Base-by-base conservation (phyloP, 2,113 vertebrate genomes). In the Brienomyrus brachyistius region DNA sequence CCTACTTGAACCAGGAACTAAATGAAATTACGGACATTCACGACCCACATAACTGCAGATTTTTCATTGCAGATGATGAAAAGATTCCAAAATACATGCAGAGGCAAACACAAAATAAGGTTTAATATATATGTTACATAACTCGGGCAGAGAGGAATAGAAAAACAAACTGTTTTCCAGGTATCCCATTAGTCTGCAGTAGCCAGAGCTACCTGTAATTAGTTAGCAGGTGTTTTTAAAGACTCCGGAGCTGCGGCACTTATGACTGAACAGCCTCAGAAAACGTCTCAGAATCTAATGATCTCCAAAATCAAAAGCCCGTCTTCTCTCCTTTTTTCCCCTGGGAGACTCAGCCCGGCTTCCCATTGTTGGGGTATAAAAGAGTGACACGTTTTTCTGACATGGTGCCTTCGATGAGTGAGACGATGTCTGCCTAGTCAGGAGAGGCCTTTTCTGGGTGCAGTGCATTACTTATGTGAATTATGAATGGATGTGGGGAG, bases 171-270 rank as follows among this genome's bases (percentile, higher is more conserved):
- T 51, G 23, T 85, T 85, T 85, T n/a, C 70, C 31, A 15, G 70
- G 4, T 85, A 85, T n/a, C 50, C 23, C 43, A 86, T 50, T 27
- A 5, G 13, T 86, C 23, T 86, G 96, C 97, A 97, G 96, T 97
- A 98, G 97, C 97, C 97, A 97, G 95, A 97, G 97, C 97, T 97
- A 95, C 74, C 35, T 80, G 74, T 80, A 87, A 93, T 95, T 93
- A 95, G 94, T 96, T 98, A 98, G 99, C 98, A 99, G 98, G 98
- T 99, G 98, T 98, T 97, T 98, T 97, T 98, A 98, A 97, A 90
- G 96, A 96, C 95, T 96, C 96, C 96, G 95, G 96, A 97, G 96
- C 96, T 96, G 96, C 95, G 96, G 97, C 96, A 97, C 97, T 98
- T 94, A 77, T 96, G 96, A 96, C 96, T 96, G 96, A 97, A 96